phyloP scores from a whole-genome alignment of 2,113 vertebrate species.

The Hystrix cristata region DNA sequence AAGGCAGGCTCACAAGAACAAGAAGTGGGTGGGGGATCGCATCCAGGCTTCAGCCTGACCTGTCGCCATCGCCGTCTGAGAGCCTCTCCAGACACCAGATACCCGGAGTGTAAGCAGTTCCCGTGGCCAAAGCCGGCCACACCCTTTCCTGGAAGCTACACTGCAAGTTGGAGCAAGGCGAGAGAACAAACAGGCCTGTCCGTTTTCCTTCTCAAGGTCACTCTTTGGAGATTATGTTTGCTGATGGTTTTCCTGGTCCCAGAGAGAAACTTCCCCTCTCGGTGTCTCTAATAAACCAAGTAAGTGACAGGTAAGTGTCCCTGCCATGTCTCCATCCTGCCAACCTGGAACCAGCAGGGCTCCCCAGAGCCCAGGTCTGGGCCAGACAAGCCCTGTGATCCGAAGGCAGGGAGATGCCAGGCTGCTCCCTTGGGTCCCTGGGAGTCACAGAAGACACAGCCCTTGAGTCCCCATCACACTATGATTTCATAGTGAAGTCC shows the following conservation, averaged over 20 bases:
- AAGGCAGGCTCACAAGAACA: neutral
- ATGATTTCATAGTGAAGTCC: neutral
- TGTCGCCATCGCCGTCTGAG: neutral
- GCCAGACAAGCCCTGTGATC: no score
- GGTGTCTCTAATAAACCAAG: neutral
- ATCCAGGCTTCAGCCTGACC: neutral
- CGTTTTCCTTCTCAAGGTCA: neutral
- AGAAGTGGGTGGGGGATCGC: neutral
- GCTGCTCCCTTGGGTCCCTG: no score
- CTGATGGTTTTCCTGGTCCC: neutral
- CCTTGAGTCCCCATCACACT: neutral
- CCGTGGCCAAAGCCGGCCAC: neutral
- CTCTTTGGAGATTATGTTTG: neutral
- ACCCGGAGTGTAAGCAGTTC: neutral
- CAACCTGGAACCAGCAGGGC: fast-evolving
- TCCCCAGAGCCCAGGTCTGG: fast-evolving
- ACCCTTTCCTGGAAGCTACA: conserved; percentile 50
- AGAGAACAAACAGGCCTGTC: neutral
- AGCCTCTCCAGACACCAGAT: neutral
- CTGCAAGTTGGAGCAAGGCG: neutral
- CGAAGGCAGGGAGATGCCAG: neutral
- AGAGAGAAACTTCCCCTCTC: neutral
- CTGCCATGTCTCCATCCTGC: neutral
- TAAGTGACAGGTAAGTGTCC: neutral
- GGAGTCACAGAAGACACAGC: neutral